Percentiles rank a stretch among this genome's conserved stretches.
These are phyloP conservation scores for Branchellion lobata DNA, from an alignment of 2,888 invertebrate species.

Conservation along the genomic window DNA sequence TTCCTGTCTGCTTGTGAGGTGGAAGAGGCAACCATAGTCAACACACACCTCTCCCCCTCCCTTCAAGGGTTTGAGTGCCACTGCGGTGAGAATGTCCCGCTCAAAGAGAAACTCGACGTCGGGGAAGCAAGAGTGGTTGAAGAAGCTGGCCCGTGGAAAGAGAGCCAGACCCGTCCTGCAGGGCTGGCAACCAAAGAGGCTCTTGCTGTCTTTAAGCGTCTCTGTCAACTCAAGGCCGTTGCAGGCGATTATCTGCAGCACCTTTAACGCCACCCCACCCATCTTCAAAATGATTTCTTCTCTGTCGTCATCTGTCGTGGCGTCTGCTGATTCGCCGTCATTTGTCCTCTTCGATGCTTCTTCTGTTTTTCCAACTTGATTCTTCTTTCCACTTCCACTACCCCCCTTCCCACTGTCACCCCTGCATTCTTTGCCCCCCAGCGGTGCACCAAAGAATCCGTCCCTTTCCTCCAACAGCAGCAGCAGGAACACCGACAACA, in stretches of 20 bases:
- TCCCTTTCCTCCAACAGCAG: conserved; percentile 55
- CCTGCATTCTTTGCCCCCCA: no score
- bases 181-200: conserved; percentile 59
- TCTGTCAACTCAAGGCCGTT: conserved; percentile 60
- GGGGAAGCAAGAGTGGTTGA: conserved; percentile 86
- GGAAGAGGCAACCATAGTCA: conserved; percentile 70
- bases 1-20: conserved; percentile 64
- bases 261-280: conserved; percentile 51
- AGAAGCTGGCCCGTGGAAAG: conserved; percentile 79
- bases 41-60: conserved; percentile 70
- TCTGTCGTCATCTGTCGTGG: background rate
- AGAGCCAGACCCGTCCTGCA: conserved; percentile 72
- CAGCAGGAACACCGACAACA: conserved; percentile 61
- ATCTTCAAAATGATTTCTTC: no score
- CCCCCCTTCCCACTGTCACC: background rate
- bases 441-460: conserved; percentile 53
- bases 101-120: conserved; percentile 68
- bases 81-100: conserved; percentile 72
- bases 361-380: background rate
- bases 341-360: no score
- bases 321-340: no score
- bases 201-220: conserved; percentile 52
- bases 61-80: conserved; percentile 64
- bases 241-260: conserved; percentile 52
- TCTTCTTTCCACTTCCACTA: background rate